Percentiles rank a stretch among this genome's conserved stretches.
Conservation (phyloP, 1,140 invertebrate species). For the Notospermus geniculatus region DNA sequence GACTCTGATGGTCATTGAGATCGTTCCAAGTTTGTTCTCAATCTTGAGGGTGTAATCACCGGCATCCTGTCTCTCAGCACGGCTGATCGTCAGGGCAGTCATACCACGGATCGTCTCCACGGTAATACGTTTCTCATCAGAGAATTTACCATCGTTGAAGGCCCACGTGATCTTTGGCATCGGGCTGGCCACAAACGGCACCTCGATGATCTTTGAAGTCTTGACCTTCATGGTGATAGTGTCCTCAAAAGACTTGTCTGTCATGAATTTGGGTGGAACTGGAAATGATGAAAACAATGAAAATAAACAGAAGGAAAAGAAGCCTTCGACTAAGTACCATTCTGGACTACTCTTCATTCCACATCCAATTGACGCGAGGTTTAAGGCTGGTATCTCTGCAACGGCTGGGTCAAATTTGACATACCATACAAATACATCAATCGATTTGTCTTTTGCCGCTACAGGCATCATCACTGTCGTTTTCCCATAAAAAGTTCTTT, state of each 20-base stretch:
- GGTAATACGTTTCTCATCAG: slow-evolving; percentile 47
- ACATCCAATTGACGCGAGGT: no score
- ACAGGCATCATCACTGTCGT: no score
- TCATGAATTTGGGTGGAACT: slow-evolving; percentile 47
- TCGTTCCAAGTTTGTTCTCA: slow-evolving; percentile 44
- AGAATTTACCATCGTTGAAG: slow-evolving; percentile 45
- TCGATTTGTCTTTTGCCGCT: no score
- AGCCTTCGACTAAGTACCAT: neutral
- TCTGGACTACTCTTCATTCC: no score
- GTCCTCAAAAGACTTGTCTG: slow-evolving; percentile 50
- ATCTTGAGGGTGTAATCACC: slow-evolving; percentile 50
- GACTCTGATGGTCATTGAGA: slow-evolving; percentile 37
- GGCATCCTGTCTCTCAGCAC: slow-evolving; percentile 44
- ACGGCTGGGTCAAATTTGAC: no score
- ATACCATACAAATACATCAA: no score
- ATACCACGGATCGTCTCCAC: slow-evolving; percentile 50
- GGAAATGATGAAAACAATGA: slow-evolving; percentile 13
- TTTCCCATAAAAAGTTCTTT: no score
- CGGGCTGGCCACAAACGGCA: slow-evolving; percentile 51
- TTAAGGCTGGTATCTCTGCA: no score
- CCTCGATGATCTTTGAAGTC: slow-evolving; percentile 50
- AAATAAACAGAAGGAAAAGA: neutral
- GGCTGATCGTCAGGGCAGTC: slow-evolving; percentile 46
- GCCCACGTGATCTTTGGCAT: slow-evolving; percentile 48
- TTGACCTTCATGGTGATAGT: no score